Conservation (phyloP, 2,797 vertebrate species). For the Gymnoscopelus microlampas region DNA sequence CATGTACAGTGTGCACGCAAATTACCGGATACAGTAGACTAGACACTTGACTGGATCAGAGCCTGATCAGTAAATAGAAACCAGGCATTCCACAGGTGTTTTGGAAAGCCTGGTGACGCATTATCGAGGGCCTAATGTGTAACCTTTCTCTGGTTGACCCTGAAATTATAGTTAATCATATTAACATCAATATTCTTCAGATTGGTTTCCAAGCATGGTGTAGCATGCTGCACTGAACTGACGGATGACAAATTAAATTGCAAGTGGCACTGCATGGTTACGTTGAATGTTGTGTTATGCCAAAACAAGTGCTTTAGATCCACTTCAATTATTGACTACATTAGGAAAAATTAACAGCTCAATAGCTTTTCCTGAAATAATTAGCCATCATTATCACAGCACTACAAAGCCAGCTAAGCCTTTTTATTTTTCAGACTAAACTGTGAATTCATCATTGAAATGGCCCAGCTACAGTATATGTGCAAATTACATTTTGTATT, state of each 20-base stretch:
- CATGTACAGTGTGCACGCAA: no score
- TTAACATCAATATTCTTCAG: constrained; percentile 36
- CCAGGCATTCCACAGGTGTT: no score
- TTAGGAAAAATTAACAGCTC: constrained; percentile 52
- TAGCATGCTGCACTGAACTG: constrained; percentile 30
- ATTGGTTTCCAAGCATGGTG: constrained; percentile 39
- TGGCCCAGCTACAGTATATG: background rate
- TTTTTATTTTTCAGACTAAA: constrained; percentile 35
- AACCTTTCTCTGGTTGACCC: constrained; percentile 33
- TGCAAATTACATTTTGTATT: constrained; percentile 36
- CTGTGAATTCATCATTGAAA: constrained; percentile 27
- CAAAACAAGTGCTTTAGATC: constrained; percentile 63
- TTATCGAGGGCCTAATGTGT: constrained; percentile 21
- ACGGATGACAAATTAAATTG: constrained; percentile 63
- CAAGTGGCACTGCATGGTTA: constrained; percentile 50
- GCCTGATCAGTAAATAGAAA: no score
- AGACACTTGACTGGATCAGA: no score
- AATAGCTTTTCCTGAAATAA: constrained; percentile 52
- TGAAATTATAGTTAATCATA: constrained; percentile 47
- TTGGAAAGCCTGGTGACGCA: no score
- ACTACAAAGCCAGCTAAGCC: constrained; percentile 52
- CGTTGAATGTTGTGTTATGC: constrained; percentile 38
- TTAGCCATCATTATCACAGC: constrained; percentile 48
- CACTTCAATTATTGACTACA: constrained; percentile 62
- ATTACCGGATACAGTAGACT: no score